phyloP scores from a whole-genome alignment of 2,888 invertebrate genomes.

The Stomorhina lunata region DNA sequence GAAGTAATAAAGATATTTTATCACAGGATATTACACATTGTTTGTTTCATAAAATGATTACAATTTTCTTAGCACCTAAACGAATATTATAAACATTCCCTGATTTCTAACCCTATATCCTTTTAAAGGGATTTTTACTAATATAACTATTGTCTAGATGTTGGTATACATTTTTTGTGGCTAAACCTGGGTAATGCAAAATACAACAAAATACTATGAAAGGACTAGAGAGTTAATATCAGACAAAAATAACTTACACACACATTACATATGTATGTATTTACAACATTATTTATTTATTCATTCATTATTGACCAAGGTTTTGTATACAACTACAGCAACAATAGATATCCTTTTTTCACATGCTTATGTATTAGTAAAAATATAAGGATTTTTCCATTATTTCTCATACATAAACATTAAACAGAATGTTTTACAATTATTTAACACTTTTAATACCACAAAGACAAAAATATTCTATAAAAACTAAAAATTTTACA shows the following conservation, averaged over 20 bases:
- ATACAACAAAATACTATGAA: neutral
- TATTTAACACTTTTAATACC: no score
- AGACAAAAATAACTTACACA: neutral
- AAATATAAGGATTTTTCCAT: constrained; percentile 3
- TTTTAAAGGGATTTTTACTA: neutral
- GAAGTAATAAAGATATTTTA: constrained; percentile 26
- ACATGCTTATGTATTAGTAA: constrained; percentile 22
- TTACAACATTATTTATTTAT: constrained; percentile 43
- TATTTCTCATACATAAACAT: neutral
- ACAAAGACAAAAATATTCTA: no score
- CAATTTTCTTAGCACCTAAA: constrained; percentile 26
- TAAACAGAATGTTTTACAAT: no score
- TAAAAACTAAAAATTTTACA: no score
- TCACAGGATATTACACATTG: constrained; percentile 52
- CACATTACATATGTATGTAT: no score
- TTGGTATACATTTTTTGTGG: no score
- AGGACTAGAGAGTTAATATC: constrained; percentile 31
- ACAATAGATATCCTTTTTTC: neutral
- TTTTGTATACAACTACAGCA: constrained; percentile 31
- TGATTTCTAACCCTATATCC: no score
- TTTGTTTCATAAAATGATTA: constrained; percentile 39
- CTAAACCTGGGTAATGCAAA: constrained; percentile 17
- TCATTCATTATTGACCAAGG: constrained; percentile 57
- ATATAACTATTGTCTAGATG: no score
- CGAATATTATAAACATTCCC: neutral